A percentile compares a stretch with the other conserved stretches of the same genome.
Conservation (phyloP, 2,797 vertebrate species). For the Morelia viridis region DNA sequence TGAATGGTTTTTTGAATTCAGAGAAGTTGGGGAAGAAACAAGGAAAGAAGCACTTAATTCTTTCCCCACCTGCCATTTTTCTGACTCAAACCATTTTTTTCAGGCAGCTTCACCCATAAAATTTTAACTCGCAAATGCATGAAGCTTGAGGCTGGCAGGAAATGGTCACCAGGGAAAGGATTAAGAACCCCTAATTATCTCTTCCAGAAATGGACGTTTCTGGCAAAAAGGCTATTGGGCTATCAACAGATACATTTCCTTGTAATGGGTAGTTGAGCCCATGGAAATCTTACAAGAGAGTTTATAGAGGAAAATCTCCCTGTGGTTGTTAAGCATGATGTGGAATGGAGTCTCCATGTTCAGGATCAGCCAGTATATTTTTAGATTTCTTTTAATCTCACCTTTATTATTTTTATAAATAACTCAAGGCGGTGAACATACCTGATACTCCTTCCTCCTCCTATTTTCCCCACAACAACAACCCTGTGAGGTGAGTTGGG, state of each 20-base stretch:
- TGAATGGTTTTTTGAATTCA: not conserved
- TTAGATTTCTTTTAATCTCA: too few relatives aligned
- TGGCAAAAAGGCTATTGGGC: not conserved
- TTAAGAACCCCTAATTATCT: not conserved
- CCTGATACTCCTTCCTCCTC: too few relatives aligned
- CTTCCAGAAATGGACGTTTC: not conserved
- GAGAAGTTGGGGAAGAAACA: not conserved
- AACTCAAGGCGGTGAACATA: too few relatives aligned
- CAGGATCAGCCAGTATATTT: not conserved
- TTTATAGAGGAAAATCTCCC: not conserved
- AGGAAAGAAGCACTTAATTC: not conserved
- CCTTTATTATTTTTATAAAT: too few relatives aligned
- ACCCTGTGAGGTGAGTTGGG: too few relatives aligned
- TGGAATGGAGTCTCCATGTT: not conserved
- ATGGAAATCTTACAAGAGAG: not conserved
- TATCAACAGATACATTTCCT: not conserved
- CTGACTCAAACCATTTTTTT: not conserved
- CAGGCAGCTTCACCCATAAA: not conserved
- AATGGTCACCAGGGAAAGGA: not conserved
- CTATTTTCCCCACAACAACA: too few relatives aligned
- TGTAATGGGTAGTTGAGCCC: not conserved
- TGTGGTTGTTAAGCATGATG: not conserved
- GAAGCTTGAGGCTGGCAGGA: not conserved
- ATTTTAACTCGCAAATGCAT: not conserved
- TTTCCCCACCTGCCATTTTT: not conserved